Conservation (phyloP, 2,113 vertebrate genomes). For the Synchiropus splendidus region DNA sequence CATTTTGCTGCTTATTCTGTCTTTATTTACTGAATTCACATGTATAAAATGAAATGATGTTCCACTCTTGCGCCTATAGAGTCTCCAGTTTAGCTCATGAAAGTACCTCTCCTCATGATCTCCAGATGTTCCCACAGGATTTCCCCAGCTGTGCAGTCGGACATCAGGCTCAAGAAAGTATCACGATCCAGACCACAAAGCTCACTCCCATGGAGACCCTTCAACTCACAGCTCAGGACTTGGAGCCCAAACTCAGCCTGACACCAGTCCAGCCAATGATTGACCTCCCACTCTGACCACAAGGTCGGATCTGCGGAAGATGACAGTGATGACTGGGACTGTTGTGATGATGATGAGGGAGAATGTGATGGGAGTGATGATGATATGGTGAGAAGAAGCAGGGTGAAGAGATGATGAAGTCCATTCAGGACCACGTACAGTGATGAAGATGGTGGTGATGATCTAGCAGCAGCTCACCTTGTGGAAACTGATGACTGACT, state of each 20-base stretch:
- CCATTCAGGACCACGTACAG: too few relatives aligned
- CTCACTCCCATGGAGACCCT: slow-evolving; percentile 38
- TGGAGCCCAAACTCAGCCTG: slow-evolving; percentile 57
- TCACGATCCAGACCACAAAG: slow-evolving; percentile 54
- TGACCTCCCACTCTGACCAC: slow-evolving; percentile 63
- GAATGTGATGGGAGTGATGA: too few relatives aligned
- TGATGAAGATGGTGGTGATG: too few relatives aligned
- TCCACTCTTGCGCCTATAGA: too few relatives aligned
- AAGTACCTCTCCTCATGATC: slow-evolving; percentile 53
- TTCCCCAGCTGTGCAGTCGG: slow-evolving; percentile 53
- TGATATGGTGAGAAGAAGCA: too few relatives aligned
- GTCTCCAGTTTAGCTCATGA: too few relatives aligned
- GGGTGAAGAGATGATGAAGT: too few relatives aligned
- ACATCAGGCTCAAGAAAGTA: slow-evolving; percentile 44
- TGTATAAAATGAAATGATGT: too few relatives aligned
- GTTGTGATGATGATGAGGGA: too few relatives aligned
- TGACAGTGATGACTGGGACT: too few relatives aligned
- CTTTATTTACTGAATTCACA: too few relatives aligned
- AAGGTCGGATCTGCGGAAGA: slow-evolving; percentile 36
- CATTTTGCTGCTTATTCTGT: too few relatives aligned
- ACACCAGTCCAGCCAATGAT: slow-evolving; percentile 65
- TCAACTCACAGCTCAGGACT: slow-evolving; percentile 37
- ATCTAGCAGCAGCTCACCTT: slow-evolving; percentile 18
- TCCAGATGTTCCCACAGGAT: slow-evolving; percentile 68
- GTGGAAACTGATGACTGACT: slow-evolving; percentile 38